These are phyloP conservation scores for Andrena flavipes DNA, from an alignment of 2,888 invertebrate species.

Conservation along the genomic window DNA sequence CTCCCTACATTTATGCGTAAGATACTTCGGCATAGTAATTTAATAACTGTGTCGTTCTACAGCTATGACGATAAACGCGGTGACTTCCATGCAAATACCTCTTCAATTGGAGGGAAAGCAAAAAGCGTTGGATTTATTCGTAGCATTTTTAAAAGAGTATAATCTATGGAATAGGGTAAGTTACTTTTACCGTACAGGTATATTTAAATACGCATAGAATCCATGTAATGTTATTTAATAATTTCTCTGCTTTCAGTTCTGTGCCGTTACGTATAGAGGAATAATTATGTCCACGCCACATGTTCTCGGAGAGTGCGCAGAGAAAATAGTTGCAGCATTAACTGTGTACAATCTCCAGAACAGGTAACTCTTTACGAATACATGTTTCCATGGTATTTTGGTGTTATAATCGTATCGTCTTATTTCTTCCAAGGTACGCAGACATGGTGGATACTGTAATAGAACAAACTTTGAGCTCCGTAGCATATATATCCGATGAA, in stretches of 20 bases:
- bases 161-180: conserved; percentile 89
- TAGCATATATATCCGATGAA: conserved; percentile 78
- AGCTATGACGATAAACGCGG: conserved; percentile 81
- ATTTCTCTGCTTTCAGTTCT: conserved; percentile 81
- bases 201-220: background rate
- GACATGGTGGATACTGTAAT: conserved; percentile 79
- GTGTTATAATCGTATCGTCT: background rate
- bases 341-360: conserved; percentile 89
- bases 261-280: conserved; percentile 85
- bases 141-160: conserved; percentile 90
- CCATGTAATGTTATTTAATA: conserved; percentile 4
- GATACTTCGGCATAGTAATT: background rate
- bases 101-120: conserved; percentile 96
- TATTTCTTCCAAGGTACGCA: conserved; percentile 68
- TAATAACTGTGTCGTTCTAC: conserved; percentile 34
- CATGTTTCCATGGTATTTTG: background rate
- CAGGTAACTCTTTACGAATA: conserved; percentile 83
- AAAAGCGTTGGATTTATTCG: conserved; percentile 91
- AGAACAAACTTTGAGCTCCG: conserved; percentile 76
- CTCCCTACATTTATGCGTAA: background rate
- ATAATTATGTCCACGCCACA: conserved; percentile 86
- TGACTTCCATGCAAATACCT: conserved; percentile 91
- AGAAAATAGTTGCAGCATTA: conserved; percentile 91
- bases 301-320: conserved; percentile 90
- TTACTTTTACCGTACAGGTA: background rate